Evolutionary conservation across 2,113 vertebrate genomes (phyloP).

Genomic region (Menura novaehollandiae): DNA sequence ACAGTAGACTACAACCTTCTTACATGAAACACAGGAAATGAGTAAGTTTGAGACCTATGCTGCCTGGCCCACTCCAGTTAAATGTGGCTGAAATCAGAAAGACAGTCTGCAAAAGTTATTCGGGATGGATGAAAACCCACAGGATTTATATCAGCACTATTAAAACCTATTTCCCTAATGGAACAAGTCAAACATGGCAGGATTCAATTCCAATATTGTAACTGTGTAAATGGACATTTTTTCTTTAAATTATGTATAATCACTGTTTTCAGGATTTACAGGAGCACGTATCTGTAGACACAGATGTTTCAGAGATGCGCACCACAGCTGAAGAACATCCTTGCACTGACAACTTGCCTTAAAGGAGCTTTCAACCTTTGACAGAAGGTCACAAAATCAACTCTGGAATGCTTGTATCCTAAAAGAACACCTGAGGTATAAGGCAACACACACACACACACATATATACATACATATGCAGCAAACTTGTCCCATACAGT

Average conservation of each 20-base stretch:
- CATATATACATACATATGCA: not conserved
- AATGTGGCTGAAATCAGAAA: not conserved
- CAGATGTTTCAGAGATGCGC: rapidly evolving
- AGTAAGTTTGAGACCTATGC: not conserved
- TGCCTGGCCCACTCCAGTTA: not conserved
- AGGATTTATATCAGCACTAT: not conserved
- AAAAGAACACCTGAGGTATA: not conserved
- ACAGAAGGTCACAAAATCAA: not conserved
- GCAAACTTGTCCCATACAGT: not conserved
- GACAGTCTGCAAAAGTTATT: not conserved
- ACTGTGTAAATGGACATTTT: not conserved
- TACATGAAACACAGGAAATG: not conserved
- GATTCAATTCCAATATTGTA: not conserved
- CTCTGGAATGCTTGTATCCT: not conserved
- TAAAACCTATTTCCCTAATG: not conserved
- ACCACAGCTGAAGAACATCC: not conserved
- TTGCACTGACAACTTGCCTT: not conserved
- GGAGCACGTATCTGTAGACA: not conserved
- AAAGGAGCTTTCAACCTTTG: not conserved
- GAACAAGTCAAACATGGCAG: not conserved
- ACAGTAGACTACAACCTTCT: not conserved
- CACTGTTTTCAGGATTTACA: not conserved
- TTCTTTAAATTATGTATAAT: not conserved
- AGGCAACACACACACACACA: not conserved
- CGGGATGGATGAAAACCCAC: not conserved